Evolutionary conservation across 2,797 vertebrate genomes (phyloP), one percentile per base, ranked within the genome.

Genomic region (Gadopsis bispinosus): DNA sequence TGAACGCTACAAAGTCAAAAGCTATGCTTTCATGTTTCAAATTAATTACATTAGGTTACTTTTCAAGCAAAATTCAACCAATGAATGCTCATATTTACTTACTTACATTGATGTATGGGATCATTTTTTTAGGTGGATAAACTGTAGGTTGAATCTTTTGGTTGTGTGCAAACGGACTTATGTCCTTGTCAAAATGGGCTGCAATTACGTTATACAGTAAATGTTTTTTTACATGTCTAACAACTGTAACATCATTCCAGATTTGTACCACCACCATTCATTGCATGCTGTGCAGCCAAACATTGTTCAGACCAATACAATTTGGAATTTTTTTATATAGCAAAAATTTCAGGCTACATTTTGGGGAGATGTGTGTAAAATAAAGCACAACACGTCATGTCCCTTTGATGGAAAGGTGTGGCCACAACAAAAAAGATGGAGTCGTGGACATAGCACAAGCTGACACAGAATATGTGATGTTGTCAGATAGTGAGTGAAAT

Each of bases 1-100:
- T 85, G 77, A 83, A 81, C 78, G 74, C 66, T 81, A 50, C 81
- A 81, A 80, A 85, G 81, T 90, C 79, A 83, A 74, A 86, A 64
- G 67, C 60, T 43, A 31, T 35, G 83, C 75, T 76, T 88, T 84
- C 48, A 29, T 72, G 71, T 69, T 29, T 83, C 50, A 72, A 66
- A 78, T 81, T 75, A 73, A 81, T 77, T 80, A 69, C 10, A 71
- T 83, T 6, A 37, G 33, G 67, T 68, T 54, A 35, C n/a, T 50
- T 77, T 73, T 64, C 1, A 41, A 61, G 43, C 48, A 22, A 13
- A 47, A 61, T 74, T 39, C 69, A 71, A 41, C 35, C 16, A 33
- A 2, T 61, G 8, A 47, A 53, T 22, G 60, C 43, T 72, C 9
- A 31, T 19, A 22, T 59, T 58, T 12, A 31, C 12, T 11, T 37